Evolutionary conservation across 2,797 vertebrate species (phyloP), one percentile per base, ranked within the genome.

Genomic region (Onychomys leucogaster): DNA sequence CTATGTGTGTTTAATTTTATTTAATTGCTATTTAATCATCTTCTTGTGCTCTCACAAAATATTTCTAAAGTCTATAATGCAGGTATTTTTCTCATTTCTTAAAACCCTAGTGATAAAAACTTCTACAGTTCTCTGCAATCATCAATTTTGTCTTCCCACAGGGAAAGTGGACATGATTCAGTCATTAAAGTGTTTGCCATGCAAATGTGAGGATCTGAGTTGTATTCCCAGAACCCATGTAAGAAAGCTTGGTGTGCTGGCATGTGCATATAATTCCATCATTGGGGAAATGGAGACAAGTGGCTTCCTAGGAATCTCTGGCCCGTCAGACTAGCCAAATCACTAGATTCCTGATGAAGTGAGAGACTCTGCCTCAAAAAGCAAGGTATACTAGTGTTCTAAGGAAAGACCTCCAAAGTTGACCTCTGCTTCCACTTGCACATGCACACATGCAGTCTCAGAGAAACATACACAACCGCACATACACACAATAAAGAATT

Each of bases 31-130:
- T 87, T 84, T 80, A 49, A 49, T 85, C 77, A n/a, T 65, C 12
- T 93, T 78, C 23, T 78, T 94, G 43, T 94, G 49, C 89, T 91
- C 85, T 75, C 69, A 91, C 37, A 95, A 78, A 95, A 25, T 88
- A 88, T 82, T 34, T 63, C 37, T 75, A 86, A 92, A 75, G 8
- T 55, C 32, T 6, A 8, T 78, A 61, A n/a, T 71, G 29, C 37
- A 63, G 61, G 5, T 59, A 55, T 71, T 88, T 94, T 93, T 63
- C 41, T 73, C 11, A 46, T 3, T 61, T 82, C 86, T 96, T 67
- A 13, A 59, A 87, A 57, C 27, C 49, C 63, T 34, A 69, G n/a
- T 25, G 19, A 69, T 41, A 57, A 41, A 49, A 65, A 32, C 61
- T 80, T 8, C 61, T 86, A 75, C 6, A 27, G 5, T 65, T 86